These are phyloP conservation scores for Phyto melanocephala DNA, from an alignment of 2,888 invertebrate species.

Conservation along the genomic window DNA sequence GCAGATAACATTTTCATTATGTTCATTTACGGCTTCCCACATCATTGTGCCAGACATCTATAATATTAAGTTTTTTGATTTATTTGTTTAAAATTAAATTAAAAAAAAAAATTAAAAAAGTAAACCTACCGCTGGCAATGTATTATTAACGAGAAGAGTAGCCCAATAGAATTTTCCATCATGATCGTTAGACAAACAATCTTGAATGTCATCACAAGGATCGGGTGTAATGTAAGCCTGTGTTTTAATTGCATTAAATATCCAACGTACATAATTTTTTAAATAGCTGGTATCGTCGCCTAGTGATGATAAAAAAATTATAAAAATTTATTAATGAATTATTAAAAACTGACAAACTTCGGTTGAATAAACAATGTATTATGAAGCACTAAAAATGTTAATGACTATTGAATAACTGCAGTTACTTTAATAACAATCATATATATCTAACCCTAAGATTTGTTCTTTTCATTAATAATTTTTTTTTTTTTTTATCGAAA, in stretches of 20 bases:
- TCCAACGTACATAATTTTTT: conserved; percentile 75
- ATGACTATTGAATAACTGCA: too few relatives aligned
- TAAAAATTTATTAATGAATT: background rate
- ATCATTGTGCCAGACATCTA: conserved; percentile 78
- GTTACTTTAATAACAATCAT: too few relatives aligned
- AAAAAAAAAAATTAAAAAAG: background rate
- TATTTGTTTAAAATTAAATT: background rate
- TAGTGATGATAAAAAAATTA: conserved; percentile 53
- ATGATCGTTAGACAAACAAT: conserved; percentile 70
- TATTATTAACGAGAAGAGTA: conserved; percentile 70
- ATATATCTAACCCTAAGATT: too few relatives aligned
- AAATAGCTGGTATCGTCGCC: conserved; percentile 72
- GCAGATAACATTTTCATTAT: conserved; percentile 72
- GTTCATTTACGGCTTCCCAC: conserved; percentile 74
- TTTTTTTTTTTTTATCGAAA: too few relatives aligned
- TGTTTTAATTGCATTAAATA: conserved; percentile 73
- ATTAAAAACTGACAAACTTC: background rate
- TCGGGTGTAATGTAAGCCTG: conserved; percentile 74
- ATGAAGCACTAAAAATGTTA: too few relatives aligned
- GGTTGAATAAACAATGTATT: too few relatives aligned
- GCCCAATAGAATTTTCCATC: conserved; percentile 74
- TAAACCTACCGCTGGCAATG: conserved; percentile 73
- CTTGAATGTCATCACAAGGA: conserved; percentile 73
- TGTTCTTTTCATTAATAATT: too few relatives aligned
- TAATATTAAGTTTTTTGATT: conserved; percentile 33